Conservation (phyloP, 2,797 vertebrate species). For the Rhinogobio ventralis region DNA sequence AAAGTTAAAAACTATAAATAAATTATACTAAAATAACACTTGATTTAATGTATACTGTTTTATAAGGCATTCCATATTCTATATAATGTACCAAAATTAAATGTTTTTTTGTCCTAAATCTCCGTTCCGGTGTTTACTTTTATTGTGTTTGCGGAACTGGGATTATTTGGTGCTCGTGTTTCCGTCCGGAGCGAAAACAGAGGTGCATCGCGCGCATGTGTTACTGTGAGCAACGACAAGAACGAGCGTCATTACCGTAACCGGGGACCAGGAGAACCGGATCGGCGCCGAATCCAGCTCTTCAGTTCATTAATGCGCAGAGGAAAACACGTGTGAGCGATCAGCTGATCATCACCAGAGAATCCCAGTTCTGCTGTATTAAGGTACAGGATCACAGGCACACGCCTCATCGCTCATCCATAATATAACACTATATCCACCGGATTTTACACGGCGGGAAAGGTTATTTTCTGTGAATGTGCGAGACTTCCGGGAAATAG, state of each 20-base stretch:
- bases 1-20: too few species aligned
- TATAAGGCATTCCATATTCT: neutral
- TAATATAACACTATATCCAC: neutral
- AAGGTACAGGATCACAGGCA: neutral
- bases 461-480: neutral
- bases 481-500: neutral
- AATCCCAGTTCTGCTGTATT: neutral
- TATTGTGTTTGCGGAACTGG: neutral
- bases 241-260: neutral
- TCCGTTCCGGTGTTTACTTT: neutral
- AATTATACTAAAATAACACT: neutral
- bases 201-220: neutral
- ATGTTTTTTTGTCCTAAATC: neutral
- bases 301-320: neutral
- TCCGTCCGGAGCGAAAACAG: neutral
- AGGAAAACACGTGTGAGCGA: neutral
- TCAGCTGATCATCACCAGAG: neutral
- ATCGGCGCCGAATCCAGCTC: neutral
- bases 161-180: neutral
- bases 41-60: neutral
- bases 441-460: too few species aligned
- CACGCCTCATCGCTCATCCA: too few species aligned
- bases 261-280: too few species aligned
- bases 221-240: neutral
- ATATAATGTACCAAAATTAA: neutral